phyloP scores from a whole-genome alignment of 2,797 vertebrate genomes.

The Bradypus variegatus region DNA sequence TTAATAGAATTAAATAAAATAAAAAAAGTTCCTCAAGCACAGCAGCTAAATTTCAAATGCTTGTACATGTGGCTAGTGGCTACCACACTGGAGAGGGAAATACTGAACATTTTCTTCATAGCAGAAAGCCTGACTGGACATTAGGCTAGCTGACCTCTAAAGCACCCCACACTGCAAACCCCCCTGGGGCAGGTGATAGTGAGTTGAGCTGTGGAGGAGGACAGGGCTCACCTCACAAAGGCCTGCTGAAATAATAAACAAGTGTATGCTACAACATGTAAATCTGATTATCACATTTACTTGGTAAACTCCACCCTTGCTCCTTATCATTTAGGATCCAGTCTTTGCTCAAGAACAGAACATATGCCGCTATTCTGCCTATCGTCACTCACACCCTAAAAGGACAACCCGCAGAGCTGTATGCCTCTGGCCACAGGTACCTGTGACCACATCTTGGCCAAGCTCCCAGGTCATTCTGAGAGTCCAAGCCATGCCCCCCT shows the following conservation, averaged over 20 bases:
- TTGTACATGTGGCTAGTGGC: background rate
- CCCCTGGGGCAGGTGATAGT: background rate
- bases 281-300: background rate
- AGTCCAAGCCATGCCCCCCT: fast-evolving
- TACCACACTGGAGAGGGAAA: no score
- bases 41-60: background rate
- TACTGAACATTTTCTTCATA: background rate
- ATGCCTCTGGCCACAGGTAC: background rate
- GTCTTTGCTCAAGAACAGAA: background rate
- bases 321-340: background rate
- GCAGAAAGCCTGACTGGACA: background rate
- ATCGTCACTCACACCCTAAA: background rate
- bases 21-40: background rate
- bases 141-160: background rate
- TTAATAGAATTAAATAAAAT: background rate
- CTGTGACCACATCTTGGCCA: background rate
- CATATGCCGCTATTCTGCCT: no score
- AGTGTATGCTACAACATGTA: fast-evolving
- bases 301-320: background rate
- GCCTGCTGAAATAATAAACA: background rate
- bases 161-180: background rate
- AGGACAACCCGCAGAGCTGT: background rate
- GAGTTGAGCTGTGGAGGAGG: background rate
- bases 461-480: background rate
- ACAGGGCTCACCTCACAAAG: background rate